Evolutionary conservation across 1,140 invertebrate genomes (phyloP), one percentile per base, ranked within the genome.

Genomic region (Macrotrachela quadricornifera): DNA sequence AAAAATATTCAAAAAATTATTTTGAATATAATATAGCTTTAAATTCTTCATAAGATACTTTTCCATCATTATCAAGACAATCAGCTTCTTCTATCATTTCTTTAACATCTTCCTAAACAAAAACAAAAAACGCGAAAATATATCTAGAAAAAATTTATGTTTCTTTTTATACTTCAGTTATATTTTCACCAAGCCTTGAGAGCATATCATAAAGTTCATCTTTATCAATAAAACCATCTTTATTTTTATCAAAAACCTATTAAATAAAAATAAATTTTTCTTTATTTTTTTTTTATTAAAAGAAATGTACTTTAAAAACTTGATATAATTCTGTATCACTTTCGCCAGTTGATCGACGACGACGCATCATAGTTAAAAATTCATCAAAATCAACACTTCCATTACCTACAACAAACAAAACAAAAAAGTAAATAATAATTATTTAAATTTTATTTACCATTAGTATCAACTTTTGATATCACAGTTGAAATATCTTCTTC

Each of bases 41-140:
- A n/a, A n/a, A n/a, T n/a, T n/a, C n/a, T n/a, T n/a, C n/a, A n/a
- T n/a, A n/a, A n/a, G n/a, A n/a, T n/a, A n/a, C n/a, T n/a, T n/a
- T n/a, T n/a, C n/a, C n/a, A n/a, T n/a, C n/a, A n/a, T n/a, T n/a
- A n/a, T n/a, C n/a, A n/a, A n/a, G n/a, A n/a, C n/a, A 13, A 42
- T 54, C 52, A 3, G 52, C 52, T 21, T 54, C 52, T 17, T 54
- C 48, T 4, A 54, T 54, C 52, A 54, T 54, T 9, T 54, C 52
- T 41, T 40, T 48, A 9, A 54, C 46, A 11, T 54, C 52, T 15
- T 54, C 45, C 46, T 48, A 12, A 11, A 16, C 8, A 48, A 48
- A 21, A 48, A 14, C 10, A 21, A 15, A 10, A 8, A 16, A 11
- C 10, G 10, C n/a, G n/a, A n/a, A n/a, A n/a, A 21, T 9, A 12